phyloP scores from a whole-genome alignment of 2,888 invertebrate species.

The Electrophaes corylata region DNA sequence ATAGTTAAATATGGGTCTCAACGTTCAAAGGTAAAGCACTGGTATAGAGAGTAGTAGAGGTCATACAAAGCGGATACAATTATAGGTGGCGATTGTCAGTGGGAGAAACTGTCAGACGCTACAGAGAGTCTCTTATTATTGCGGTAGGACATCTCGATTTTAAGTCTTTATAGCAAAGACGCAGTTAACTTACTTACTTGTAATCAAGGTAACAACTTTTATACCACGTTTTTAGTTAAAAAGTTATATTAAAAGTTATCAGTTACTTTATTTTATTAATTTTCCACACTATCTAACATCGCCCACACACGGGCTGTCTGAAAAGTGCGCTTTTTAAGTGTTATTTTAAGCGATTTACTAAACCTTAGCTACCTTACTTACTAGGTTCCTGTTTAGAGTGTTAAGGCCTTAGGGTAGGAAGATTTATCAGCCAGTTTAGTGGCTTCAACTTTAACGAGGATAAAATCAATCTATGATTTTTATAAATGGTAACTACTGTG shows the following conservation, averaged over 20 bases:
- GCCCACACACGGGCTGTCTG: too few relatives aligned
- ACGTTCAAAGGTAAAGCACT: conserved; percentile 38
- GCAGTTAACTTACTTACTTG: conserved; percentile 49
- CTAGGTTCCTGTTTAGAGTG: too few relatives aligned
- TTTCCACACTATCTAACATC: too few relatives aligned
- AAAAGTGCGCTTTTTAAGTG: too few relatives aligned
- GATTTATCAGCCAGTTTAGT: too few relatives aligned
- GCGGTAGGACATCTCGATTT: conserved; percentile 56
- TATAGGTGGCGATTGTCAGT: conserved; percentile 71
- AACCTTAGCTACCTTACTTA: too few relatives aligned
- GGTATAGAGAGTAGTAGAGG: conserved; percentile 49
- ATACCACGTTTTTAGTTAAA: not conserved
- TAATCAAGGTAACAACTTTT: conserved; percentile 47
- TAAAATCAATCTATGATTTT: too few relatives aligned
- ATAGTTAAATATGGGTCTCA: conserved; percentile 37
- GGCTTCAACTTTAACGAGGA: too few relatives aligned
- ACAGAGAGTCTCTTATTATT: conserved; percentile 73
- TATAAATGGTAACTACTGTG: too few relatives aligned
- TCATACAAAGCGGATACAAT: conserved; percentile 73
- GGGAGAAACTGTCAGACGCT: conserved; percentile 63
- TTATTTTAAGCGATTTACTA: not conserved
- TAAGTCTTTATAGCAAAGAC: conserved; percentile 47
- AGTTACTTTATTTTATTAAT: too few relatives aligned
- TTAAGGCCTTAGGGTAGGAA: conserved; percentile 60
- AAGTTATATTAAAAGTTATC: too few relatives aligned